phyloP scores from a whole-genome alignment of 2,113 vertebrate genomes.

The Mystacornis crossleyi region DNA sequence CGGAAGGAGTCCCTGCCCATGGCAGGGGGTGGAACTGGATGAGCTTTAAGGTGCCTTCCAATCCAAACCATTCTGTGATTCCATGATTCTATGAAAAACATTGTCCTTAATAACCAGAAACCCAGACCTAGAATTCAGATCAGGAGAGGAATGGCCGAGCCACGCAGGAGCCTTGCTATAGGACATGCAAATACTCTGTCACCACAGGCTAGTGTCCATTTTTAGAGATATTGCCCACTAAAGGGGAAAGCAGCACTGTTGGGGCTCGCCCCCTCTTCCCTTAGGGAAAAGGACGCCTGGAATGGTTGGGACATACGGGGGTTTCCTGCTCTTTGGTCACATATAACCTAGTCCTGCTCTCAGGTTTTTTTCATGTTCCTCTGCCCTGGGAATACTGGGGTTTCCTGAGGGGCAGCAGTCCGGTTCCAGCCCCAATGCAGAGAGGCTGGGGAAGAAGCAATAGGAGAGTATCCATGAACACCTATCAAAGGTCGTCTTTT shows the following conservation, averaged over 20 bases:
- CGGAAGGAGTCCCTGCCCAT: neutral
- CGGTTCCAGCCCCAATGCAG: too few species aligned
- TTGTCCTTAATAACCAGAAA: neutral
- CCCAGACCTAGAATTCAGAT: neutral
- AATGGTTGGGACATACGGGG: too few species aligned
- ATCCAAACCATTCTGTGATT: neutral
- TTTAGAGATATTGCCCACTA: neutral
- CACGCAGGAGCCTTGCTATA: neutral
- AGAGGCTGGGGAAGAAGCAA: too few species aligned
- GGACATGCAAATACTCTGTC: neutral
- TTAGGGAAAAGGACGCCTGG: too few species aligned
- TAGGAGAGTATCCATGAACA: too few species aligned
- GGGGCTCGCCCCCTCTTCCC: too few species aligned
- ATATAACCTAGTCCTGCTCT: too few species aligned
- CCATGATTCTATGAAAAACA: rapidly evolving
- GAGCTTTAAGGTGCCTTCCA: neutral
- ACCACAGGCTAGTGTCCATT: neutral
- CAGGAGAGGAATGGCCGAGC: rapidly evolving
- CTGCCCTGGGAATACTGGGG: too few species aligned
- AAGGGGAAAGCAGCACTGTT: neutral
- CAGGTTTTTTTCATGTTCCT: too few species aligned
- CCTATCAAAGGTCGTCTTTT: too few species aligned
- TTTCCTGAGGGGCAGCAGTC: too few species aligned
- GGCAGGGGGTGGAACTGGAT: neutral
- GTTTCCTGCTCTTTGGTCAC: too few species aligned